These are phyloP conservation scores for Petrosia ficiformis DNA, from an alignment of 37 sponge, comb jelly and placozoan species.

Conservation along the genomic window DNA sequence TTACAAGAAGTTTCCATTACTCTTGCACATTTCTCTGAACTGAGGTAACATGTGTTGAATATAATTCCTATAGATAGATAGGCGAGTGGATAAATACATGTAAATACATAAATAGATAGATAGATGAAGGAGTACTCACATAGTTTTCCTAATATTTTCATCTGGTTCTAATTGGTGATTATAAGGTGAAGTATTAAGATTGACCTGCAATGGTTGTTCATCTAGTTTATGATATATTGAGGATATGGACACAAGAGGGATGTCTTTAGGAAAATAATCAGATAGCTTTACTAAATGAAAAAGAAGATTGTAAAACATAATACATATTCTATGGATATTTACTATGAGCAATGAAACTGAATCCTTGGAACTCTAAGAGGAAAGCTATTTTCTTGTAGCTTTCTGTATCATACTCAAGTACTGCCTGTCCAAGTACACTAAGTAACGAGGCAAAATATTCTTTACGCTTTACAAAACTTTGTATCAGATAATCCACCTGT, in stretches of 20 bases:
- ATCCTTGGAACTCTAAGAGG: conserved; percentile 69
- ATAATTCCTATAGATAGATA: conserved; percentile 25
- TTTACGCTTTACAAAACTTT: conserved; percentile 56
- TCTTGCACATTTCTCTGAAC: conserved; percentile 61
- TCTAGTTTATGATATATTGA: conserved; percentile 71
- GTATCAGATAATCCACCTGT: conserved; percentile 16
- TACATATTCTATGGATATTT: neutral
- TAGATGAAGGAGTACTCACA: conserved; percentile 20
- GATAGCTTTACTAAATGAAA: conserved; percentile 56
- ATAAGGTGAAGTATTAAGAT: conserved; percentile 51
- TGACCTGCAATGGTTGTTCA: conserved; percentile 34
- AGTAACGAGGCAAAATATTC: conserved; percentile 61
- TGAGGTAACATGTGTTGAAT: conserved; percentile 31
- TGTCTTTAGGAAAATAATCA: conserved; percentile 46
- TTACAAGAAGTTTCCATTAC: conserved; percentile 60
- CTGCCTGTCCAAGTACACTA: conserved; percentile 50
- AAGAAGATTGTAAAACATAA: neutral
- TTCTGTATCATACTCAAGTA: conserved; percentile 84
- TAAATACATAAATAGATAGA: too few relatives aligned
- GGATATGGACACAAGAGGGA: conserved; percentile 39
- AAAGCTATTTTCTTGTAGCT: conserved; percentile 58
- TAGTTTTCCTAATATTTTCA: conserved; percentile 59
- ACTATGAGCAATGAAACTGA: conserved; percentile 53
- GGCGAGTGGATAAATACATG: neutral
- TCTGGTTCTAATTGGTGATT: conserved; percentile 74